Conservation (phyloP, 2,113 vertebrate genomes). For the Hymenochirus boettgeri region DNA sequence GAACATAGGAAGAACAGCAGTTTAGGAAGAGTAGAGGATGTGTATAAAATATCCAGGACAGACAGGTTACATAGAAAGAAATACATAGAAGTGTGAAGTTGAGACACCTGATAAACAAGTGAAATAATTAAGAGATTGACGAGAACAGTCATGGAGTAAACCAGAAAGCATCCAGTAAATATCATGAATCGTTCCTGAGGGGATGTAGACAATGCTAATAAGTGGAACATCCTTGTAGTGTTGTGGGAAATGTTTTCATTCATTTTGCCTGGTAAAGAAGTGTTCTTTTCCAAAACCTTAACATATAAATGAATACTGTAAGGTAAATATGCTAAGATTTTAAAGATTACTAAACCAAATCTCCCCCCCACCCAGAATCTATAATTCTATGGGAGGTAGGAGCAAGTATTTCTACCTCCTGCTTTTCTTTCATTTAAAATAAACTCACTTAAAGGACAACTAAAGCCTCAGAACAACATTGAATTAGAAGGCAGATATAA, state of each 20-base stretch:
- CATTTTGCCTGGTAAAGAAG: too few species aligned
- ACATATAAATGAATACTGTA: too few species aligned
- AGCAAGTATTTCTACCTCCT: too few species aligned
- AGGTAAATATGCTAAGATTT: too few species aligned
- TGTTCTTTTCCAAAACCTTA: too few species aligned
- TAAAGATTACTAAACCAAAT: too few species aligned
- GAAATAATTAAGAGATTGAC: constrained; percentile 10
- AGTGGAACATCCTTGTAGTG: not conserved
- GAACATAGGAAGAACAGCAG: not conserved
- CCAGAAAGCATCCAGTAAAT: not conserved
- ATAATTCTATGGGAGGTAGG: too few species aligned
- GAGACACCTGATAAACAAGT: constrained; percentile 1
- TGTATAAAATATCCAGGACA: constrained; percentile 36
- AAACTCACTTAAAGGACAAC: too few species aligned
- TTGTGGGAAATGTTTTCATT: not conserved
- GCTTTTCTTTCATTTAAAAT: too few species aligned
- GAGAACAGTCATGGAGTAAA: not conserved
- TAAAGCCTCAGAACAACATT: too few species aligned
- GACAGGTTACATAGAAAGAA: constrained; percentile 2
- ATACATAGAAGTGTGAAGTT: constrained; percentile 22
- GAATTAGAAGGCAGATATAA: too few species aligned
- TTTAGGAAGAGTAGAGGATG: constrained; percentile 13
- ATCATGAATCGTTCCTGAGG: not conserved
- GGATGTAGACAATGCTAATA: not conserved
- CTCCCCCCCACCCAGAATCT: too few species aligned